Evolutionary conservation across 2,888 invertebrate genomes (phyloP), one percentile per base, ranked within the genome.

Genomic region (Cryptocheilus praepositus): DNA sequence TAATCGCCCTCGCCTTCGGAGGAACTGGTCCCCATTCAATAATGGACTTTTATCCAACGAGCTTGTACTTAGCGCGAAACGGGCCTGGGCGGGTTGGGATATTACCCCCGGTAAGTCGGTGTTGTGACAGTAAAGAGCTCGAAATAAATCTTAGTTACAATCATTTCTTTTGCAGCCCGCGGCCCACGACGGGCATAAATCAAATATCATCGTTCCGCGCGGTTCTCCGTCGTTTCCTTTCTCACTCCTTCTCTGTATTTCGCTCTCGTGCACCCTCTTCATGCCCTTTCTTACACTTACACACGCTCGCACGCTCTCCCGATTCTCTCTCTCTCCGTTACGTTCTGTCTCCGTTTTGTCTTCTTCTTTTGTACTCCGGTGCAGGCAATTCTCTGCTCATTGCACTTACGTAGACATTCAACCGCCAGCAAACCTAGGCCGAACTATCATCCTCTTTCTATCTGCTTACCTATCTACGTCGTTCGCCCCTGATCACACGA

Each of bases 131-230:
- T 84, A 85, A 86, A 86, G 85, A 84, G 86, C 81, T 80, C 79
- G 79, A 82, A 84, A 86, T 86, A 86, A 86, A 86, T 86, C 86
- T 86, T 84, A 81, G 84, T 85, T 86, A 82, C 80, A 84, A 83
- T 85, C 81, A 83, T 82, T 86, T 85, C 85, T 83, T 86, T 83
- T 77, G 80, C 81, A 80, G 80, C 78, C 82, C 73, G 76, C 80
- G 79, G 81, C 83, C 83, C 79, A 83, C 83, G 77, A 79, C 79
- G 80, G 63, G 67, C 81, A 85, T 86, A 84, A 86, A 86, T 86
- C 86, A 86, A 82, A 80, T 78, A 83, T 77, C 84, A 85, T 83
- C 82, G 82, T 74, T 73, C 73, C 75, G 57, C 74, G 64, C 36
- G 72, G 61, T 64, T 71, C 72, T 76, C 60, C 64, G 71, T 61